Evolutionary conservation across 2,113 vertebrate species (phyloP).

Genomic region (Sapayoa aenigma): DNA sequence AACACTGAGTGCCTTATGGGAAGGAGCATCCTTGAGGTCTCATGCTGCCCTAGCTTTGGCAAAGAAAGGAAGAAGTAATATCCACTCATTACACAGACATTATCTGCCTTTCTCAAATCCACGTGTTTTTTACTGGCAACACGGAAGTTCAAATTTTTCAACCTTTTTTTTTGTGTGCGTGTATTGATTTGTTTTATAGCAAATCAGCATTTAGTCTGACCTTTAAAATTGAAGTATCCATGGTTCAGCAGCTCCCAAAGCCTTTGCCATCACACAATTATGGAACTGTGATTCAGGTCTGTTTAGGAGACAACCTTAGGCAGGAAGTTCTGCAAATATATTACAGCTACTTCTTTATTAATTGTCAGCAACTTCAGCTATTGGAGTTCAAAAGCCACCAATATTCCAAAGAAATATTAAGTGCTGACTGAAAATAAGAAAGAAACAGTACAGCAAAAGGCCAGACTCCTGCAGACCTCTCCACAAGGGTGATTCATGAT

Average conservation of each 20-base stretch:
- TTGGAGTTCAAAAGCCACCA: not conserved
- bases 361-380: not conserved
- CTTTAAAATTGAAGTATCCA: slow-evolving; percentile 61
- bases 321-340: slow-evolving; percentile 31
- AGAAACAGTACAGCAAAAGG: not conserved
- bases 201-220: slow-evolving; percentile 67
- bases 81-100: not conserved
- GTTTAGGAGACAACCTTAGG: slow-evolving; percentile 3
- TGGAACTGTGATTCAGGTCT: not conserved
- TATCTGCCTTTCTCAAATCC: not conserved
- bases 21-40: not conserved
- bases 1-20: fast-evolving
- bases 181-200: slow-evolving; percentile 66
- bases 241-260: slow-evolving; percentile 60
- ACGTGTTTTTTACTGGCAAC: not conserved
- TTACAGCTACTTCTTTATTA: slow-evolving; percentile 40
- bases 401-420: not conserved
- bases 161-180: not conserved
- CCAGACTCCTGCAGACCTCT: not conserved
- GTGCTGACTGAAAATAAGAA: not conserved
- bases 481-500: not conserved
- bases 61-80: not conserved
- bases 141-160: not conserved
- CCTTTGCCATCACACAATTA: slow-evolving; percentile 54
- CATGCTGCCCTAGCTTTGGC: not conserved